Evolutionary conservation across 2,113 vertebrate genomes (phyloP), one percentile per base, ranked within the genome.

Genomic region (Brachyistius frenatus): DNA sequence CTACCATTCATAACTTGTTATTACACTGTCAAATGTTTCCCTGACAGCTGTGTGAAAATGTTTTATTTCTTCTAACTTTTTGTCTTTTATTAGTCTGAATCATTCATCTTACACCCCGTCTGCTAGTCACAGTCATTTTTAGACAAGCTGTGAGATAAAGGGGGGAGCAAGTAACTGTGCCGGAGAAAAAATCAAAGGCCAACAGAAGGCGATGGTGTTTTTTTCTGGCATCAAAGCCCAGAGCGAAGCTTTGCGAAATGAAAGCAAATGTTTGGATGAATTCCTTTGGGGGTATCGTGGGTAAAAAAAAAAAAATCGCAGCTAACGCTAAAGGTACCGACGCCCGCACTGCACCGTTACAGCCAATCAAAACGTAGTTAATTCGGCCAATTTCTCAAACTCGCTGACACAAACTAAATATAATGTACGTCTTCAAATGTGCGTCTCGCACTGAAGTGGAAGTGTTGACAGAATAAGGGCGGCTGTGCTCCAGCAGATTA

Each of bases 401-500:
- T 67, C 65, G 71, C 30, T 76, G 66, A 76, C 79, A 78, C 52
- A 73, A 73, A 81, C 80, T 80, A 80, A 85, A 85, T 73, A 78
- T 70, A 80, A 81, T 73, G 39, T 49, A 32, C 5, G 31, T 82
- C 69, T 83, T 73, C 66, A 79, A 71, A 80, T 44, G 57, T 44
- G 15, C 33, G 61, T 63, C 16, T 57, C 31, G 31, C 54, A 50
- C 16, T 49, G 65, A 69, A 70, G 75, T 7, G 23, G 68, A 63
- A 39, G 61, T 35, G 61, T 66, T 90, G 88, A 91, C 86, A 91
- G 86, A 85, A 90, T 86, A 76, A 78, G 82, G 80, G 49, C 84
- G 84, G 33, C 54, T 70, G 41, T 31, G 11, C 76, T 67, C 53
- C 81, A 11, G 3, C 73, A 76, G 84, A 85, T 86, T 56, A 67